Evolutionary conservation across 92 coral and sea anemone genomes (phyloP), one percentile per base, ranked within the genome.

Genomic region (Parazoanthus darwini): DNA sequence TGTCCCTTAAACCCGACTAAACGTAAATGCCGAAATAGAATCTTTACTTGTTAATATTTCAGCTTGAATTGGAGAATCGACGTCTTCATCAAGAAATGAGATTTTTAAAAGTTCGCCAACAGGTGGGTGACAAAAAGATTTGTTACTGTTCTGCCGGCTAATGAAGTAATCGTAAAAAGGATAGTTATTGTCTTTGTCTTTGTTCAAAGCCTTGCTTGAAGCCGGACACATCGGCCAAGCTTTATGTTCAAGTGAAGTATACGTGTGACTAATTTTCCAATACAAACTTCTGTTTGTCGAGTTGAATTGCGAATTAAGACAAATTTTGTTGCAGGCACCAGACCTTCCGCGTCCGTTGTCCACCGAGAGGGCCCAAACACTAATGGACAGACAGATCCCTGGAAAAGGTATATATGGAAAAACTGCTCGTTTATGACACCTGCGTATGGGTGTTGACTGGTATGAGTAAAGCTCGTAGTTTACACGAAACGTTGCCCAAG

Each of bases 41-140:
- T 63, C 8, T 16, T 65, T 26, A 35, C 25, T 65, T 26, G 36
- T 43, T 44, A 4, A 20, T 18, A 26, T 88, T 86, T 66, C 89
- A 96, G 99, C 91, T 96, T 74, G 96, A 96, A 85, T 95, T 96
- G 26, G 99, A 96, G 90, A 96, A 96, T 86, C 81, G 94, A 85
- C 87, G 99, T 42, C 94, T 96, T 73, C 98, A 93, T 36, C 99
- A 94, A 68, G 99, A 96, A 82, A 89, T 96, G 85, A 85, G 98
- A 48, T 89, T 96, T 46, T 87, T 93, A 25, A 93, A 91, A 89
- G 95, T 96, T 4, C 89, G 84, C 20, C 93, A 92, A 85, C 58
- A 75, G 92, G 96, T 92, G 37, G 44, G 93, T 88, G 20, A 25
- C 4, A 8, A 18, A 5, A 4, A 22, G 5, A 50, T 39, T 71